Percentiles rank a stretch among this genome's conserved stretches.
phyloP scores from a whole-genome alignment of 2,888 invertebrate species.

The Diabrotica balteata region DNA sequence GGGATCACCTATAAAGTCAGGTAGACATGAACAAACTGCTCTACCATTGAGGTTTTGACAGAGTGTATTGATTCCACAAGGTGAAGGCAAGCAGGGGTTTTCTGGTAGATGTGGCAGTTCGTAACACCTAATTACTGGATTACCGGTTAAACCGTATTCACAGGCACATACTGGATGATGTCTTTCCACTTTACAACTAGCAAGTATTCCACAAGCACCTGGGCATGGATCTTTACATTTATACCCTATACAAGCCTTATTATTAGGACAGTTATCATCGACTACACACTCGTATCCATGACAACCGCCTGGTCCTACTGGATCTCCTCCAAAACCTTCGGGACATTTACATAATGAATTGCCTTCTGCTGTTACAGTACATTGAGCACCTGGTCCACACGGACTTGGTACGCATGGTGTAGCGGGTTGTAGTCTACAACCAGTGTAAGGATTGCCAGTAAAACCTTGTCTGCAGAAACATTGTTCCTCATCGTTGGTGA shows the following conservation, averaged over 20 bases:
- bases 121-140: slow-evolving; percentile 78
- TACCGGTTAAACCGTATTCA: slow-evolving; percentile 74
- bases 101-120: slow-evolving; percentile 64
- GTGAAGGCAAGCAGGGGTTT: slow-evolving; percentile 76
- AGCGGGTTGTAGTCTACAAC: slow-evolving; percentile 73
- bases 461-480: slow-evolving; percentile 82
- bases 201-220: slow-evolving; percentile 79
- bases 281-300: slow-evolving; percentile 81
- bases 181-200: slow-evolving; percentile 76
- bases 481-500: slow-evolving; percentile 80
- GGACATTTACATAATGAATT: slow-evolving; percentile 77
- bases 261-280: slow-evolving; percentile 77
- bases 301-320: slow-evolving; percentile 75
- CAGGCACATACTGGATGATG: slow-evolving; percentile 85
- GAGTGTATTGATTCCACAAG: slow-evolving; percentile 81
- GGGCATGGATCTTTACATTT: slow-evolving; percentile 83
- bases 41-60: slow-evolving; percentile 75
- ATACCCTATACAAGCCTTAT: slow-evolving; percentile 80
- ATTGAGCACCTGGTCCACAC: slow-evolving; percentile 80
- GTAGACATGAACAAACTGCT: slow-evolving; percentile 79
- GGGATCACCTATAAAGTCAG: slow-evolving; percentile 82
- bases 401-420: slow-evolving; percentile 80
- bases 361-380: slow-evolving; percentile 72
- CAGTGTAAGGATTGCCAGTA: slow-evolving; percentile 80
- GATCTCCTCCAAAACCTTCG: slow-evolving; percentile 79